phyloP scores from a whole-genome alignment of 1,140 invertebrate species.

The Brachionus rotundiformis region DNA sequence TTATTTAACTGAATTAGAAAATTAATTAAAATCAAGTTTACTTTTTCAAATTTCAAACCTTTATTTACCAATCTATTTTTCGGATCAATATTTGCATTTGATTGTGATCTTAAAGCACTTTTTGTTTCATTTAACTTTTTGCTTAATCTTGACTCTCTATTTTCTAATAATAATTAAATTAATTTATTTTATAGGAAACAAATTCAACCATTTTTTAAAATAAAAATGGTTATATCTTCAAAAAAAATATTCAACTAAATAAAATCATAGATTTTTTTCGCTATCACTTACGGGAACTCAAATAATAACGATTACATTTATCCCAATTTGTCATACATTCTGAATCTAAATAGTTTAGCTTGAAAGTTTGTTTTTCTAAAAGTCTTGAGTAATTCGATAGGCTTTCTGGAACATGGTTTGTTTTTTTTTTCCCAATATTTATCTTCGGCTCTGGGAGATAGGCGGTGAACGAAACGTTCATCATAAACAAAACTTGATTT shows the following conservation, averaged over 20 bases:
- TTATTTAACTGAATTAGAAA: neutral
- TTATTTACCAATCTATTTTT: neutral
- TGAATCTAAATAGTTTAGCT: neutral
- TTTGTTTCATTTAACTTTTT: conserved; percentile 6
- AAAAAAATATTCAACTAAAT: too few species aligned
- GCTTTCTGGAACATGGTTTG: neutral
- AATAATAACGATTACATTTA: conserved; percentile 18
- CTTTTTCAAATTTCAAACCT: neutral
- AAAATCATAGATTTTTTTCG: too few species aligned
- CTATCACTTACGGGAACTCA: conserved; percentile 23
- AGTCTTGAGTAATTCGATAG: neutral
- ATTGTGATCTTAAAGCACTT: neutral
- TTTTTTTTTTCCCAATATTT: neutral
- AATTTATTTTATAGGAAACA: neutral
- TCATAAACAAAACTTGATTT: neutral
- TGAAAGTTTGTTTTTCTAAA: neutral
- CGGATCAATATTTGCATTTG: neutral
- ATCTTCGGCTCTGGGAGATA: neutral
- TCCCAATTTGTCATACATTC: conserved; percentile 11
- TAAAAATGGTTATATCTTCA: too few species aligned
- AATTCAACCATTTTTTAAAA: neutral
- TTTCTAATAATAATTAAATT: neutral
- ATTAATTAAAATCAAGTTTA: neutral
- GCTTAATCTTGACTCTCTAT: conserved; percentile 15
- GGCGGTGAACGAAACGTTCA: neutral